Evolutionary conservation across 2,888 invertebrate genomes (phyloP), one percentile per base, ranked within the genome.

Genomic region (Macrosiphum euphorbiae): DNA sequence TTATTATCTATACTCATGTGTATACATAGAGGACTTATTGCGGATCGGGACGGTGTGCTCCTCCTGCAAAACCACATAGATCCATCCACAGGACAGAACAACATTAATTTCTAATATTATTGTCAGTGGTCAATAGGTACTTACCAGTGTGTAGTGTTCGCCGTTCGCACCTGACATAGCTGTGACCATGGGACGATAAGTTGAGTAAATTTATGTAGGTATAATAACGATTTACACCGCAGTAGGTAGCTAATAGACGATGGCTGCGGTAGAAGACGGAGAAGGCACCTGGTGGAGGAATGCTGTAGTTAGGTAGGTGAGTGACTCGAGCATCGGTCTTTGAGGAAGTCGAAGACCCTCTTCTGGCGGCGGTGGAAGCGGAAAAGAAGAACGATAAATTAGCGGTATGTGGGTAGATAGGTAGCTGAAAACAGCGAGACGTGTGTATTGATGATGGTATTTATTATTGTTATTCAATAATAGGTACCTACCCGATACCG

Each of bases 1-100:
- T 47, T 87, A 92, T 86, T 92, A 92, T 92, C 91, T 92, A 35
- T 10, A 61, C 47, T 35, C 47, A 50, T 47, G 58, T 0, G 4
- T 50, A 16, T 87, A 61, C 16, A 92, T 35, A 67, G 35, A 26
- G 16, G 26, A 26, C 26, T 35, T 20, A 50, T 41, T 47, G 41
- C 10, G 41, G 41, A 87, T 61, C 4, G 26, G 35, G 24, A 91
- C 44, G 3, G n/a, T 86, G 24, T 47, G 61, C 16, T 67, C 41
- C 35, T 41, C 28, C 92, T 87, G 50, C 2, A 47, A 92, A 92
- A 67, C 3, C 26, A 47, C 35, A 84, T 3, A 91, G 7, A 52
- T 47, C 78, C 78, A 8, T 78, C 20, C 2, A 35, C 35, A 7
- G 20, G 78, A 78, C 20, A 35, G 78, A n/a, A n/a, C 7, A 5